Percentiles rank a stretch among this genome's conserved stretches.
Conservation (phyloP, 2,113 vertebrate species). For the Columba livia region DNA sequence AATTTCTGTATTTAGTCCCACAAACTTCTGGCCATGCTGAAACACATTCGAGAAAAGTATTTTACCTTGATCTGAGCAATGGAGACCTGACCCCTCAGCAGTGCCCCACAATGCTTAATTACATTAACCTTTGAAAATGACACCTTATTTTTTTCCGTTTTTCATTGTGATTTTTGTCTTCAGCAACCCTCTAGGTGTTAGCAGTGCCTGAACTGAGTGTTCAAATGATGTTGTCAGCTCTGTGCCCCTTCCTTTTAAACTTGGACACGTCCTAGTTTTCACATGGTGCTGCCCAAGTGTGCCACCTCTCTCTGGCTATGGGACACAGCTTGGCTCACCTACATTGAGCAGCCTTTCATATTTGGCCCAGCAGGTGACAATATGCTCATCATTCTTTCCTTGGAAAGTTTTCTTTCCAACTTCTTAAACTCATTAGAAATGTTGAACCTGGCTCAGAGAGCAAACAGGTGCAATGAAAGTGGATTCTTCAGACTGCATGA, state of each 20-base stretch:
- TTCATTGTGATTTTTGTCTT: background rate
- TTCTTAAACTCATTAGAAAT: background rate
- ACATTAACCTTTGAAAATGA: background rate
- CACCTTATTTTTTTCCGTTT: background rate
- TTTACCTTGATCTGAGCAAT: background rate
- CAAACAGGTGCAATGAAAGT: background rate
- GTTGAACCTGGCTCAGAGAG: background rate
- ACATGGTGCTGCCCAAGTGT: background rate
- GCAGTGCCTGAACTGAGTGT: background rate
- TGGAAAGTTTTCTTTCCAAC: background rate
- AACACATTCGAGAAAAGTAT: background rate
- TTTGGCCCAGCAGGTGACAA: background rate
- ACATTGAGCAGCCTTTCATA: background rate
- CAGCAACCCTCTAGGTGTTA: background rate
- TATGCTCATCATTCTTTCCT: background rate
- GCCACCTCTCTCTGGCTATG: background rate
- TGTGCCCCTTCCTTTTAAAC: background rate
- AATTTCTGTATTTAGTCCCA: background rate
- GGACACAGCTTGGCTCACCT: background rate
- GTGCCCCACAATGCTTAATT: background rate
- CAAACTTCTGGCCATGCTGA: background rate
- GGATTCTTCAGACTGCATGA: background rate
- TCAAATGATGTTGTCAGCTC: background rate
- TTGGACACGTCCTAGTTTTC: background rate
- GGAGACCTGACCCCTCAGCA: background rate